A percentile compares a stretch with the other conserved stretches of the same genome.
Evolutionary conservation across 1,140 invertebrate species (phyloP).

Genomic region (Sycobia sp.): DNA sequence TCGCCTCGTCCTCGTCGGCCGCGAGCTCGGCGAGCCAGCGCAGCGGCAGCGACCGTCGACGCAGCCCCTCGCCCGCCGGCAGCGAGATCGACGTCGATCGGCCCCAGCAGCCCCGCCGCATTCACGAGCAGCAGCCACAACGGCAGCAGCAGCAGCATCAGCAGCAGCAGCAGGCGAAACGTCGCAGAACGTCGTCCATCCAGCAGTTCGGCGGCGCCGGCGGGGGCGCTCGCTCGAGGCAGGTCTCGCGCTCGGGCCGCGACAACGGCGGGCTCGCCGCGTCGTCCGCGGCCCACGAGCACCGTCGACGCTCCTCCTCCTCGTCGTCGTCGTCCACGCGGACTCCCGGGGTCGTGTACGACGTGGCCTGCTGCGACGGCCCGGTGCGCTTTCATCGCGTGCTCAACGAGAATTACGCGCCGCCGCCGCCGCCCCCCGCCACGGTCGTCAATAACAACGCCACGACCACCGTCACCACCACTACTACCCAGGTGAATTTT

Average conservation of each 20-base stretch:
- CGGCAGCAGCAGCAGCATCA: slow-evolving; percentile 26
- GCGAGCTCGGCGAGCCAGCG: slow-evolving; percentile 28
- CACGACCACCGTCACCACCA: too few species aligned
- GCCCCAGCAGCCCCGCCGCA: slow-evolving; percentile 3
- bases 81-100: slow-evolving; percentile 37
- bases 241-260: background rate
- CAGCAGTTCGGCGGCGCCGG: background rate
- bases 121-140: background rate
- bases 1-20: slow-evolving; percentile 30
- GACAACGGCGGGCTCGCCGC: background rate
- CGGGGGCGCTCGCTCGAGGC: background rate
- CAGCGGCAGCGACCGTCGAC: slow-evolving; percentile 30
- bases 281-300: slow-evolving; percentile 6
- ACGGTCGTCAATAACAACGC: too few species aligned
- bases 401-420: slow-evolving; percentile 73
- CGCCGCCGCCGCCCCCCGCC: slow-evolving; percentile 19
- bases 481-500: too few species aligned
- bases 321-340: slow-evolving; percentile 4
- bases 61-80: slow-evolving; percentile 38
- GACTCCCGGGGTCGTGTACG: slow-evolving; percentile 66
- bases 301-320: background rate
- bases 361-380: slow-evolving; percentile 86
- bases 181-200: background rate
- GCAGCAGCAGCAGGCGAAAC: background rate
- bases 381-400: slow-evolving; percentile 82